Percentiles rank a stretch among this genome's conserved stretches.
Evolutionary conservation across 1,140 invertebrate genomes (phyloP).

Genomic region (Formica selysi): DNA sequence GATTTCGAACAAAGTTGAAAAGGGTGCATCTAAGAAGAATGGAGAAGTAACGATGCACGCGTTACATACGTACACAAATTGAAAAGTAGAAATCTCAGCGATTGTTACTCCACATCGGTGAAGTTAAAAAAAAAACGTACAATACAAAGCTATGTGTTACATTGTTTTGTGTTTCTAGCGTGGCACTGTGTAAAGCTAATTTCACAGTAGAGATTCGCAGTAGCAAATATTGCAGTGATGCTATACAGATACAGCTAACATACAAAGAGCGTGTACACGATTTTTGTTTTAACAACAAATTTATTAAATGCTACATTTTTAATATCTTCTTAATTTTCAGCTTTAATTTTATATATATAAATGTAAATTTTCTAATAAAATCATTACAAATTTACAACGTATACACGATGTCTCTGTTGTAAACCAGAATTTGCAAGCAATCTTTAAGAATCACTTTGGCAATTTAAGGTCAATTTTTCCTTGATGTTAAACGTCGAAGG

Average conservation of each 20-base stretch:
- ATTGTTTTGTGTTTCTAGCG: neutral
- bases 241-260: neutral
- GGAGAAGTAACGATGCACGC: neutral
- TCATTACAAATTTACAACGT: neutral
- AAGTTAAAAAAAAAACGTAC: slow-evolving; percentile 56
- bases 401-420: no score
- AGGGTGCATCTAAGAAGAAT: neutral
- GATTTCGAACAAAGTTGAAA: slow-evolving; percentile 7
- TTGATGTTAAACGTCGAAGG: neutral
- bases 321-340: neutral
- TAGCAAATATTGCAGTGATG: slow-evolving; percentile 4
- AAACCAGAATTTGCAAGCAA: neutral
- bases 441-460: neutral
- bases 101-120: slow-evolving; percentile 68
- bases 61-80: slow-evolving; percentile 41
- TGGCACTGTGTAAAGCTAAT: neutral
- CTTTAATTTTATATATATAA: neutral
- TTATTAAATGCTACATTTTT: neutral
- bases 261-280: no score
- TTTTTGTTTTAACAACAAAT: neutral
- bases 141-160: slow-evolving; percentile 20
- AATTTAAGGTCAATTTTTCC: slow-evolving; percentile 8
- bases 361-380: neutral
- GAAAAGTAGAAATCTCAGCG: slow-evolving; percentile 45
- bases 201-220: slow-evolving; percentile 10